Evolutionary conservation across 2,888 invertebrate genomes (phyloP), one percentile per base, ranked within the genome.

Genomic region (Drosophila sordidula): DNA sequence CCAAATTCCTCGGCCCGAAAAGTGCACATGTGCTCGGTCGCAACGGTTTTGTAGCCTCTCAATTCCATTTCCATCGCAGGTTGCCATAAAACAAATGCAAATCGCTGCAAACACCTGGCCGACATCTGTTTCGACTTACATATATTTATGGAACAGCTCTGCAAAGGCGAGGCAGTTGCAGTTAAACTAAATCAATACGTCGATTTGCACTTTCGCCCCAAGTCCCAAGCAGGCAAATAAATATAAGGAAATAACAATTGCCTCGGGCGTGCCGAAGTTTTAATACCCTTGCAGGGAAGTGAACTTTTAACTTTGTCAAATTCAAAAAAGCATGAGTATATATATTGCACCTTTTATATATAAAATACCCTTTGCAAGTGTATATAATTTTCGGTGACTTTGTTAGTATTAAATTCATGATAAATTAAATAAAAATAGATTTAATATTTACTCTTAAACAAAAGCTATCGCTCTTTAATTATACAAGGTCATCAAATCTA

Each of bases 31-130:
- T 73, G 70, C 34, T 46, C 52, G 47, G 6, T n/a, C 32, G 44
- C n/a, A 22, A 6, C 12, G 32, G n/a, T 32, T 75, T 70, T 70
- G 51, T 55, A 47, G 59, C 73, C 25, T 42, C 52, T 38, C 52
- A 49, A 22, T 46, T 36, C 18, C 51, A 38, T 47, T 39, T 22
- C 34, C 22, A 49, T 26, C 16, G 34, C 57, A 52, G 49, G 26
- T 49, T 29, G 32, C 44, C 66, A 66, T 52, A 52, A 65, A 59
- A 47, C 14, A 22, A 16, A 45, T 38, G 8, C 14, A 61, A 58
- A 68, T 57, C 32, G 12, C 50, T 34, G 34, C 26, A 1, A 29
- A 52, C 70, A 62, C 26, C 34, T 58, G 49, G 46, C 25, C 41
- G 18, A 65, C 44, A 56, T 47, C 61, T 70, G 69, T 34, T 46